A percentile compares a stretch with the other conserved stretches of the same genome.
These are phyloP conservation scores for Petromus typicus DNA, from an alignment of 2,113 vertebrate genomes.

Conservation along the genomic window DNA sequence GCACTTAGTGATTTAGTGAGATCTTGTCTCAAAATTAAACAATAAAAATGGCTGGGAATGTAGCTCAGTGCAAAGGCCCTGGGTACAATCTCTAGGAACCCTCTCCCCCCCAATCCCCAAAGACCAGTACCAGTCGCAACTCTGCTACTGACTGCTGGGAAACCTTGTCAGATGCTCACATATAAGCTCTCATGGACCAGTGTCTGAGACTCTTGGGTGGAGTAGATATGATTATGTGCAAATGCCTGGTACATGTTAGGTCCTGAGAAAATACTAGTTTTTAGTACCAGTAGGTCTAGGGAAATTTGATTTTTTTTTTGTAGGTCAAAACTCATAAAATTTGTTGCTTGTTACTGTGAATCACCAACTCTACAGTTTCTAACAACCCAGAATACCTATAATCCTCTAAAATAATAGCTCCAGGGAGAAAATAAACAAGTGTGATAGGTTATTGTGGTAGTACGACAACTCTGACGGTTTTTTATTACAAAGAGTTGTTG, in stretches of 20 bases:
- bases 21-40: not conserved
- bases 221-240: not conserved
- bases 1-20: not conserved
- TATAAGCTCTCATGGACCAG: not conserved
- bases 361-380: not conserved
- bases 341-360: slow-evolving; percentile 25
- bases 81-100: not conserved
- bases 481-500: slow-evolving; percentile 11
- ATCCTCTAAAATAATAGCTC: slow-evolving; percentile 55
- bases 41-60: not conserved
- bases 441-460: not conserved
- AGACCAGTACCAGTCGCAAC: not conserved
- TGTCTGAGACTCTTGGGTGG: not conserved
- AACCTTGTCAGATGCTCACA: not conserved
- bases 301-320: not conserved
- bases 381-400: not conserved
- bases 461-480: not conserved
- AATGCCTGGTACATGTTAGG: not conserved
- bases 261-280: not conserved
- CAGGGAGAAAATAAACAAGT: slow-evolving; percentile 24
- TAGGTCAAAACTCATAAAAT: not conserved
- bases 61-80: not conserved
- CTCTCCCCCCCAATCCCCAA: too few relatives aligned
- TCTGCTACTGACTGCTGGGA: not conserved
- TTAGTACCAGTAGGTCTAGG: not conserved